A percentile compares a stretch with the other conserved stretches of the same genome.
Evolutionary conservation across 2,797 vertebrate species (phyloP).

Genomic region (Xyrichtys novacula): DNA sequence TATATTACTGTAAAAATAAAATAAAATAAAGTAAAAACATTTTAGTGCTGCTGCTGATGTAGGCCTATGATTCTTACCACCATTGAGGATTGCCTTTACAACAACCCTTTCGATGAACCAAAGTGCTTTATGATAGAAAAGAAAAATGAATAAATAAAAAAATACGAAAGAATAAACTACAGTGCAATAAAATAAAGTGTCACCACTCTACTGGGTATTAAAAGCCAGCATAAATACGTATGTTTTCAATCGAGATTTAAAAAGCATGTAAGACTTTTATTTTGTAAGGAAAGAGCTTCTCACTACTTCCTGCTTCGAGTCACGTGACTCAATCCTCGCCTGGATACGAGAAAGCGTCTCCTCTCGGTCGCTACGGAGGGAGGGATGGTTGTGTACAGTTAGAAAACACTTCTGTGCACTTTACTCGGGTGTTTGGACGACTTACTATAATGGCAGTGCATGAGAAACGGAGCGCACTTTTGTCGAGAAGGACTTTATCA

Average conservation of each 20-base stretch:
- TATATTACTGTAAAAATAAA: too few relatives aligned
- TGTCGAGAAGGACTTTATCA: constrained; percentile 8
- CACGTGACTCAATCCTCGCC: constrained; percentile 70
- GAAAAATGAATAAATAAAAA: too few relatives aligned
- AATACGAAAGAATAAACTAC: too few relatives aligned
- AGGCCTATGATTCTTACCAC: too few relatives aligned
- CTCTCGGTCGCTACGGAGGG: constrained; percentile 71
- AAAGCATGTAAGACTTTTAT: constrained; percentile 50
- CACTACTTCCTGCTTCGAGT: constrained; percentile 38
- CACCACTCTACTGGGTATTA: too few relatives aligned
- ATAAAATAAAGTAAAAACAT: too few relatives aligned
- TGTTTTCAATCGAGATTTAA: neutral
- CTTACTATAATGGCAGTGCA: constrained; percentile 40
- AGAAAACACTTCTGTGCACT: constrained; percentile 20
- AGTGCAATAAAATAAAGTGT: too few relatives aligned
- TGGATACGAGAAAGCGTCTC: constrained; percentile 81
- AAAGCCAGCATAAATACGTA: too few relatives aligned
- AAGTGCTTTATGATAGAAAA: too few relatives aligned
- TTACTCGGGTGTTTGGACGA: constrained; percentile 11
- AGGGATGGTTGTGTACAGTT: constrained; percentile 25
- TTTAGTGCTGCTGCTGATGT: too few relatives aligned
- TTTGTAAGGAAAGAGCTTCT: constrained; percentile 45
- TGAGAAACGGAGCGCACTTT: neutral
- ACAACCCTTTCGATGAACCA: too few relatives aligned
- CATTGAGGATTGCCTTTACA: too few relatives aligned